A percentile compares a stretch with the other conserved stretches of the same genome.
phyloP scores from a whole-genome alignment of 2,888 invertebrate species.

The Drosophila anceps region DNA sequence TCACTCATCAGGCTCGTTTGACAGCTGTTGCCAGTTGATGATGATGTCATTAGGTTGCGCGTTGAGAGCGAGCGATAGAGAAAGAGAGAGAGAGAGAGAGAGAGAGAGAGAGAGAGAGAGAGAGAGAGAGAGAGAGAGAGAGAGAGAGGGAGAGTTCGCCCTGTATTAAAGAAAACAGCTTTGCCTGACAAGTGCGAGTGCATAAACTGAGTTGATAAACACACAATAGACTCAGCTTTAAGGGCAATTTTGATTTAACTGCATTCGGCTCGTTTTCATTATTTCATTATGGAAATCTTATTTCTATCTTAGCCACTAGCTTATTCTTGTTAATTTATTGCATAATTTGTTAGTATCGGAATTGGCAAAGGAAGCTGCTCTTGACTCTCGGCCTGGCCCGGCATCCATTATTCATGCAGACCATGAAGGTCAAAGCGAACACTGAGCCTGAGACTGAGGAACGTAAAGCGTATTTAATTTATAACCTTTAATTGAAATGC shows the following conservation, averaged over 20 bases:
- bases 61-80: no score
- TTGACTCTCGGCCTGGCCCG: slow-evolving; percentile 24
- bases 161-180: background rate
- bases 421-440: slow-evolving; percentile 27
- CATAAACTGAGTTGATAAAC: background rate
- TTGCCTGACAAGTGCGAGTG: background rate
- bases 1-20: slow-evolving; percentile 45
- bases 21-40: slow-evolving; percentile 36
- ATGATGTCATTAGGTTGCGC: slow-evolving; percentile 50
- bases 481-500: slow-evolving; percentile 65
- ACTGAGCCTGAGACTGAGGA: background rate
- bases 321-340: slow-evolving; percentile 34
- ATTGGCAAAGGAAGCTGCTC: slow-evolving; percentile 5
- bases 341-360: slow-evolving; percentile 35
- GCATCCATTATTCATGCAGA: slow-evolving; percentile 56
- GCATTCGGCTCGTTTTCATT: background rate
- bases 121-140: no score
- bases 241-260: no score
- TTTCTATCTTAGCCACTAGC: slow-evolving; percentile 2
- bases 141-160: no score
- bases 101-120: no score
- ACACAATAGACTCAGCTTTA: background rate
- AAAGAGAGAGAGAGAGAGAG: no score
- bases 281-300: background rate
- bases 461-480: slow-evolving; percentile 43